phyloP scores from a whole-genome alignment of 2,888 invertebrate species.

The Dascillus cervinus region DNA sequence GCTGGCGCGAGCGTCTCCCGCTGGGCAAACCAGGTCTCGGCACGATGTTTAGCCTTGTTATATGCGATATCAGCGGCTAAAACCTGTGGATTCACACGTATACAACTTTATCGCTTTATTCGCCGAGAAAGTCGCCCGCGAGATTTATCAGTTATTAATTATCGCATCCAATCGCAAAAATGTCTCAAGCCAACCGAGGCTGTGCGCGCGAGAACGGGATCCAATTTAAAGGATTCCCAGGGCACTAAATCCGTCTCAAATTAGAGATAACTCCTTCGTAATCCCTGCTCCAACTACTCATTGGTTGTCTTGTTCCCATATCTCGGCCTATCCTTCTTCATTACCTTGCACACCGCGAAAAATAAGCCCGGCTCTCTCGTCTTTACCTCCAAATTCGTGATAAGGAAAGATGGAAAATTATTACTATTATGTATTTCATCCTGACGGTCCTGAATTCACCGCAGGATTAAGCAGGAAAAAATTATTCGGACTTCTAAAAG shows the following conservation, averaged over 20 bases:
- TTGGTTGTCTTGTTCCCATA: conserved; percentile 37
- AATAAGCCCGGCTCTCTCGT: too few relatives aligned
- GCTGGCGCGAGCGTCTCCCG: conserved; percentile 33
- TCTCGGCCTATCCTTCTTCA: conserved; percentile 36
- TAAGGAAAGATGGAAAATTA: too few relatives aligned
- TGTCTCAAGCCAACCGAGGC: too few relatives aligned
- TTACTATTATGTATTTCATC: too few relatives aligned
- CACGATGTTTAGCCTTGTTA: conserved; percentile 32
- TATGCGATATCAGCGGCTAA: conserved; percentile 19
- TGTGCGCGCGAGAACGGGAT: conserved; percentile 32
- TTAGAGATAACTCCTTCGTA: conserved; percentile 49
- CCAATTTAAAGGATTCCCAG: conserved; percentile 51
- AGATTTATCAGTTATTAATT: too few relatives aligned
- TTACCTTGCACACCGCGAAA: conserved; percentile 27
- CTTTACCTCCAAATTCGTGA: too few relatives aligned
- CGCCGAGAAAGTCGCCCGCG: too few relatives aligned
- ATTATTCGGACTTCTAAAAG: too few relatives aligned
- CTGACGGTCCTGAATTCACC: too few relatives aligned
- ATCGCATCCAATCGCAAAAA: too few relatives aligned
- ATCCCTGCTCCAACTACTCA: conserved; percentile 38
- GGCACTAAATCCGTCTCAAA: conserved; percentile 49
- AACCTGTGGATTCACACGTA: conserved; percentile 27
- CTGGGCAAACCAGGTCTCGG: conserved; percentile 33
- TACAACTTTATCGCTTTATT: too few relatives aligned
- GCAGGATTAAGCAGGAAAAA: too few relatives aligned